phyloP scores from a whole-genome alignment of 2,888 invertebrate genomes.

The Osedax fenrisi region DNA sequence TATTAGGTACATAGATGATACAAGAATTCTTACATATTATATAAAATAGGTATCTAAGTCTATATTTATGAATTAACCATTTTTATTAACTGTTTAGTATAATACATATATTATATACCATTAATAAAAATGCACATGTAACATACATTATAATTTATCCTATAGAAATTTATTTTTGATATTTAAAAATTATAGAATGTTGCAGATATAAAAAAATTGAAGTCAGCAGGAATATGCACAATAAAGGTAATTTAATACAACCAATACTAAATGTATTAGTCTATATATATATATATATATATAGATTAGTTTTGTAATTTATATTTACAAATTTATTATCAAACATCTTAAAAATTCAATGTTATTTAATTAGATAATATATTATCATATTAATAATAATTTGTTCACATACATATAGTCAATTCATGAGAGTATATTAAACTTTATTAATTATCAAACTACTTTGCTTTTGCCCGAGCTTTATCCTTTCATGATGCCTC shows the following conservation, averaged over 20 bases:
- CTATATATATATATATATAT: background rate
- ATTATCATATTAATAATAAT: no score
- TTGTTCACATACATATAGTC: no score
- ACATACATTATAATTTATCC: no score
- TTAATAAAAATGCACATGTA: background rate
- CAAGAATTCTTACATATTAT: background rate
- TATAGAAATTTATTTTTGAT: no score
- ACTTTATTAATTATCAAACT: no score
- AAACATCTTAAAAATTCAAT: no score
- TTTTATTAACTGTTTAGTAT: background rate
- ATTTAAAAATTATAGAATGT: conserved; percentile 52
- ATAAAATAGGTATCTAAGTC: no score
- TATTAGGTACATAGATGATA: background rate
- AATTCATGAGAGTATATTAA: no score
- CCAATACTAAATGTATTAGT: background rate
- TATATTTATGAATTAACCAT: no score
- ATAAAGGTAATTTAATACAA: conserved; percentile 59
- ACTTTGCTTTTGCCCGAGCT: no score
- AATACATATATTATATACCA: background rate
- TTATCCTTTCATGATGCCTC: no score
- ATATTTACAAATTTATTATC: background rate
- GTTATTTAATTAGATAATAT: no score
- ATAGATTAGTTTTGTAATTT: background rate
- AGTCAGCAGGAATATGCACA: conserved; percentile 66
- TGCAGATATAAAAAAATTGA: conserved; percentile 66